Evolutionary conservation across 2,888 invertebrate species (phyloP).

Genomic region (Acrocera orbiculus): DNA sequence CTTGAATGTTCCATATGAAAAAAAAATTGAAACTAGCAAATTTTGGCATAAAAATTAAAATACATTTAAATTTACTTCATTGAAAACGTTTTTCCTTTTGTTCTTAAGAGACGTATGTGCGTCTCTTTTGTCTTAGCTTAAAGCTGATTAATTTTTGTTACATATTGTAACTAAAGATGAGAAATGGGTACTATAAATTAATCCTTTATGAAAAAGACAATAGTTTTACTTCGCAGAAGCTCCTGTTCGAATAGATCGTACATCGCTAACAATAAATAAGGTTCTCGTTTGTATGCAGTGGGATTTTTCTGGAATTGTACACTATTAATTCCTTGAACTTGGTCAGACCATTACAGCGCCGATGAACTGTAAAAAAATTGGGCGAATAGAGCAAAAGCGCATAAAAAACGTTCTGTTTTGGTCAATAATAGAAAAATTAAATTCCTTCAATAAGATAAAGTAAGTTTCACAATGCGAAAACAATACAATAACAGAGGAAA

Average conservation of each 20-base stretch:
- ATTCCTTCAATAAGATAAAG: no score
- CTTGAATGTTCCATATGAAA: no score
- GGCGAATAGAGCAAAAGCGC: not conserved
- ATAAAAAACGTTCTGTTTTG: not conserved
- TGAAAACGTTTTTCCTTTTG: no score
- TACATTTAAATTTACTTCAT: no score
- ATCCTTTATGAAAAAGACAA: not conserved
- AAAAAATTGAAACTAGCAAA: no score
- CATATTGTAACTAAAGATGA: not conserved
- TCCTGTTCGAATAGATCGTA: no score
- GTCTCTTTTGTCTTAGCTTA: not conserved
- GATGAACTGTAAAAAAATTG: not conserved
- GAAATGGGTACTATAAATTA: not conserved
- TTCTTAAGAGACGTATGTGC: not conserved
- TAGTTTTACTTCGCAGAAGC: not conserved
- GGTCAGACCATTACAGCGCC: not conserved
- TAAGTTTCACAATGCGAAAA: no score
- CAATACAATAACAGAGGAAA: no score
- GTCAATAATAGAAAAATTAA: not conserved
- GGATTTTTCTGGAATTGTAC: not conserved
- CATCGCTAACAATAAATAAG: no score
- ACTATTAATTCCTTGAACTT: not conserved
- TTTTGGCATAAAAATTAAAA: no score
- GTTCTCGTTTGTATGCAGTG: not conserved
- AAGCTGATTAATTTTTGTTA: not conserved